A percentile compares a stretch with the other conserved stretches of the same genome.
Evolutionary conservation across 2,797 vertebrate species (phyloP).

Genomic region (Odontamblyopus rebecca): DNA sequence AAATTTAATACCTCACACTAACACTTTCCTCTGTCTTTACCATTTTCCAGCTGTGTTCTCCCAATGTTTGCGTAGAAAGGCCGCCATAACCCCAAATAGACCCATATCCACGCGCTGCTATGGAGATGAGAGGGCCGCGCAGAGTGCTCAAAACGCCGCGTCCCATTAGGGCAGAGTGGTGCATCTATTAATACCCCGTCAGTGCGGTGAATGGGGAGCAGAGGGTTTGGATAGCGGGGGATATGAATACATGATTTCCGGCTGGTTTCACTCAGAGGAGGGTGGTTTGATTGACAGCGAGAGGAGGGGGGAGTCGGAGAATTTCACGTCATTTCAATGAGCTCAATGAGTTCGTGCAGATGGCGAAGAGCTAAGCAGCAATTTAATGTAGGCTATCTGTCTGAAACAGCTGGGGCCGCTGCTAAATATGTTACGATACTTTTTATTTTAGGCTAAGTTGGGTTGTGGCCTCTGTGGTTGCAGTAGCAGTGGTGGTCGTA

Average conservation of each 20-base stretch:
- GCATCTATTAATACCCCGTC: constrained; percentile 68
- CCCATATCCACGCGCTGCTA: constrained; percentile 20
- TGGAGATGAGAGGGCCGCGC: constrained; percentile 42
- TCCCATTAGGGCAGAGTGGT: constrained; percentile 54
- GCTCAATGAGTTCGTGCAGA: constrained; percentile 45
- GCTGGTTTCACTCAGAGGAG: constrained; percentile 49
- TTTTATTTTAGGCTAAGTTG: neutral
- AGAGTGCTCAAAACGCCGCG: constrained; percentile 41
- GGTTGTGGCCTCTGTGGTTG: neutral
- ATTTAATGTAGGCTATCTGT: constrained; percentile 22
- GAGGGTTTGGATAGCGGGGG: constrained; percentile 58
- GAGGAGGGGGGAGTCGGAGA: constrained; percentile 24
- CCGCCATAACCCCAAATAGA: constrained; percentile 19
- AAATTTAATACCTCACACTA: constrained; percentile 12
- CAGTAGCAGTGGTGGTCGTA: too few species aligned
- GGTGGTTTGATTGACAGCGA: constrained; percentile 65
- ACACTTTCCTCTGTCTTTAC: constrained; percentile 18
- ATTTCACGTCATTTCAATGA: constrained; percentile 48
- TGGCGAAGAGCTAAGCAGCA: constrained; percentile 39
- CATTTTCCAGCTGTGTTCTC: constrained; percentile 38
- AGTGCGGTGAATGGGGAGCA: constrained; percentile 55
- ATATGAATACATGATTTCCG: constrained; percentile 77
- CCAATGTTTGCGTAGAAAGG: constrained; percentile 48
- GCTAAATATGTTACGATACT: neutral
- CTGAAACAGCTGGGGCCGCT: constrained; percentile 35